phyloP scores from a whole-genome alignment of 2,113 vertebrate species.

The Erythrocercus mccallii region DNA sequence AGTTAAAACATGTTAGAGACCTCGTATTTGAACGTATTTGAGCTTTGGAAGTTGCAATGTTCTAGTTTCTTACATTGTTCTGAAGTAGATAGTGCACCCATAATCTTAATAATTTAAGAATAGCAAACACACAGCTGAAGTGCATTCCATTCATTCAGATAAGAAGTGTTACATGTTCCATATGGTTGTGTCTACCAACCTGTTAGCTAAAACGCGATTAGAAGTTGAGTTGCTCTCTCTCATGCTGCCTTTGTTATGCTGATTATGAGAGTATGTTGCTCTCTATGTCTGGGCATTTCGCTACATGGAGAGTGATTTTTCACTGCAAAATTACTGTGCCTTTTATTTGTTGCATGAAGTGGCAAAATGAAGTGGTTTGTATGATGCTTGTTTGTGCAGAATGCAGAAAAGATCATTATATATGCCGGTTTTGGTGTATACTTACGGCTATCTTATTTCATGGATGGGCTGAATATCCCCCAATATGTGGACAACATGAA shows the following conservation, averaged over 20 bases:
- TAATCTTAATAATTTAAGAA: slow-evolving; percentile 12
- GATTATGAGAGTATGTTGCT: neutral
- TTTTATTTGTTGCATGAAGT: neutral
- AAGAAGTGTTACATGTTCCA: slow-evolving; percentile 9
- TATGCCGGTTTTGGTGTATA: neutral
- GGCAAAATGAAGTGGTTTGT: neutral
- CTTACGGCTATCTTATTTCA: neutral
- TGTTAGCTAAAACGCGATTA: slow-evolving; percentile 28
- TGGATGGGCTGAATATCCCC: neutral
- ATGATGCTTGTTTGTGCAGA: neutral
- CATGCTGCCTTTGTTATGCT: slow-evolving; percentile 5
- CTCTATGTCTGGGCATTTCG: neutral
- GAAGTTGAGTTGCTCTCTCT: slow-evolving; percentile 19
- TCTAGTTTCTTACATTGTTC: neutral
- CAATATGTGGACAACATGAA: neutral
- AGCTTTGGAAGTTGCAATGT: neutral
- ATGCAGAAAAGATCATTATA: neutral
- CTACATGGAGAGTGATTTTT: neutral
- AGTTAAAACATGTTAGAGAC: neutral
- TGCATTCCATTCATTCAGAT: neutral
- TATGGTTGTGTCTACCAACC: slow-evolving; percentile 40
- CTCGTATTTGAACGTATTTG: neutral
- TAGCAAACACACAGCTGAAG: neutral
- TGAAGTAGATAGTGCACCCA: neutral
- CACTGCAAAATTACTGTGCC: neutral